These are phyloP conservation scores for Drymodes brunneopygia DNA, from an alignment of 2,113 vertebrate species.

Conservation along the genomic window DNA sequence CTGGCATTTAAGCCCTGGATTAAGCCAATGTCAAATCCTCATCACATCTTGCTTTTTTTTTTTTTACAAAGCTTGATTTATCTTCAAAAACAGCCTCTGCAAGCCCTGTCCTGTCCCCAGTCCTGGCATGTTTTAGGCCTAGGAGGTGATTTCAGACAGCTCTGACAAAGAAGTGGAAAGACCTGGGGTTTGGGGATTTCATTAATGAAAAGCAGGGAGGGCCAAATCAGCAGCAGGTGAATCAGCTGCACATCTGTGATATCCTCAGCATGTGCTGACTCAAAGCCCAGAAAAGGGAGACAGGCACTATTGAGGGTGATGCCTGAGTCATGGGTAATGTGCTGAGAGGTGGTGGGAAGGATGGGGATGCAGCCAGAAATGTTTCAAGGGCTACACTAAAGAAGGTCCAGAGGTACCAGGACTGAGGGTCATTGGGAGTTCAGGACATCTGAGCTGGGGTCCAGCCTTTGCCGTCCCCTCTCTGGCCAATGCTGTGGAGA, in stretches of 20 bases:
- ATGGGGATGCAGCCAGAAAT: background rate
- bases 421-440: background rate
- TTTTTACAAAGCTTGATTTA: background rate
- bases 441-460: background rate
- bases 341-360: background rate
- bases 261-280: background rate
- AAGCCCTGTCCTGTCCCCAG: background rate
- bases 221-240: background rate
- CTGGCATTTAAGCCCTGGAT: background rate
- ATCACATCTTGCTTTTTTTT: background rate
- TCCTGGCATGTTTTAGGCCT: background rate
- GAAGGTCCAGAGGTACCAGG: background rate
- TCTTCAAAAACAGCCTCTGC: background rate
- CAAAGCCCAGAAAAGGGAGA: background rate
- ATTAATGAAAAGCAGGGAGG: background rate
- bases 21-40: background rate
- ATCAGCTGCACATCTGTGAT: background rate
- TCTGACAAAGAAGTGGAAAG: background rate
- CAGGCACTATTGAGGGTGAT: fast-evolving
- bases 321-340: fast-evolving
- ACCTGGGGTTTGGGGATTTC: background rate
- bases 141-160: background rate
- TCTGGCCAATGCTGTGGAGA: background rate
- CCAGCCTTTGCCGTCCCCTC: background rate
- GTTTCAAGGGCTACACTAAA: background rate